Conservation (phyloP, 2,797 vertebrate genomes). For the Tachyglossus aculeatus region DNA sequence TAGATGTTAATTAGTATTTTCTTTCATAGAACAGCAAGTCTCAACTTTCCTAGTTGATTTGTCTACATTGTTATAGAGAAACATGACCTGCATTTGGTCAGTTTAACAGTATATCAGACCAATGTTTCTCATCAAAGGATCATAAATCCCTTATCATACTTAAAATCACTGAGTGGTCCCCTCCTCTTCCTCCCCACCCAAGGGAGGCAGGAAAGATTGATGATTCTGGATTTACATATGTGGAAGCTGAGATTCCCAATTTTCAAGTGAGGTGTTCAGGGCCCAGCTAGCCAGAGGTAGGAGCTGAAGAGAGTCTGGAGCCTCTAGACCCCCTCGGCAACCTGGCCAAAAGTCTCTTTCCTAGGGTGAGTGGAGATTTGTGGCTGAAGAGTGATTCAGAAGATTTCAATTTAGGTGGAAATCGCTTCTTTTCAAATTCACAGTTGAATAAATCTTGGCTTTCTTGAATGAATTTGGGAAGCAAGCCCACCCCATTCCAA, state of each 20-base stretch:
- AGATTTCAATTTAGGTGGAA: too few species aligned
- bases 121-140: conserved; percentile 24
- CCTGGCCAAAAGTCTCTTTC: too few species aligned
- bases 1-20: conserved; percentile 73
- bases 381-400: too few species aligned
- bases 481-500: too few species aligned
- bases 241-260: conserved; percentile 9
- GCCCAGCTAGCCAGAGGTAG: too few species aligned
- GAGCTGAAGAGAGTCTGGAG: too few species aligned
- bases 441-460: too few species aligned
- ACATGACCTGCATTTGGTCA: not conserved
- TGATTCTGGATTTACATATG: not conserved
- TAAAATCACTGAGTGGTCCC: not conserved
- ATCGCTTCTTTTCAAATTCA: too few species aligned
- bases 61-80: conserved; percentile 37
- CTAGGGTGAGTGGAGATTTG: too few species aligned
- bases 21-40: conserved; percentile 63
- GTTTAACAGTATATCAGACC: not conserved
- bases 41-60: conserved; percentile 62
- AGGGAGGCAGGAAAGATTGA: conserved; percentile 3
- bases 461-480: too few species aligned
- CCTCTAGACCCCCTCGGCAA: too few species aligned
- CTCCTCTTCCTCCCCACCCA: not conserved
- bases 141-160: conserved; percentile 27
- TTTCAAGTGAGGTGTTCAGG: too few species aligned